Evolutionary conservation across 1,140 invertebrate genomes (phyloP), one percentile per base, ranked within the genome.

Genomic region (Cardiocondyla obscurior): DNA sequence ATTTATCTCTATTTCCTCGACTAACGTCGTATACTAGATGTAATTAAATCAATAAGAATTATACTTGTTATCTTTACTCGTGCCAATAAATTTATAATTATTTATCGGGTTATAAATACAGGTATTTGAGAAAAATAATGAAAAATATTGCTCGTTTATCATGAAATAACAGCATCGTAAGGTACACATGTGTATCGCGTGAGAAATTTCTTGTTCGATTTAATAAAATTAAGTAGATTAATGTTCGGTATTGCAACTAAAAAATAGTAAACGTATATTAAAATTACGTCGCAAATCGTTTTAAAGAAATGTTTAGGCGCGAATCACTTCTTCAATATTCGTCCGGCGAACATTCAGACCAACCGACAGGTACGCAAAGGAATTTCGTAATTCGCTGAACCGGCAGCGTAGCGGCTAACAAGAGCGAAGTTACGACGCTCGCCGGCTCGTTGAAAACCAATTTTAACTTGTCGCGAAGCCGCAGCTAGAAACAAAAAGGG

Each of bases 361-460:
- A 60, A 70, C 70, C 70, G 82, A 73, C 72, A 77, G 73, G 36
- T 85, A 88, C 83, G 87, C 87, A 51, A 44, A 83, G 86, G 87
- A 88, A 88, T 88, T 88, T 88, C 86, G 84, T 74, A 88, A 88
- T 88, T 88, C 88, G 87, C 62, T 81, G 84, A 85, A 83, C 69
- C 73, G 79, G 81, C 86, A 83, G 85, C 69, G 49, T 83, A 85
- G 74, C 69, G 79, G 58, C 74, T 88, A 88, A 88, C 86, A 85
- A 88, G 84, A 88, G 69, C 79, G 82, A 76, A 88, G 82, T 76
- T 79, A 51, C 85, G 53, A 88, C 53, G 77, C 33, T 81, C 83
- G 64, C 33, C 22, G 46, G 74, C 58, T 77, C 39, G 60, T 87
- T 73, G 79, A 62, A 58, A 88, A 88, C 64, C 81, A 86, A 85